Percentiles rank a stretch among this genome's conserved stretches.
phyloP scores from a whole-genome alignment of 1,140 invertebrate genomes.

The Papilio xuthus region DNA sequence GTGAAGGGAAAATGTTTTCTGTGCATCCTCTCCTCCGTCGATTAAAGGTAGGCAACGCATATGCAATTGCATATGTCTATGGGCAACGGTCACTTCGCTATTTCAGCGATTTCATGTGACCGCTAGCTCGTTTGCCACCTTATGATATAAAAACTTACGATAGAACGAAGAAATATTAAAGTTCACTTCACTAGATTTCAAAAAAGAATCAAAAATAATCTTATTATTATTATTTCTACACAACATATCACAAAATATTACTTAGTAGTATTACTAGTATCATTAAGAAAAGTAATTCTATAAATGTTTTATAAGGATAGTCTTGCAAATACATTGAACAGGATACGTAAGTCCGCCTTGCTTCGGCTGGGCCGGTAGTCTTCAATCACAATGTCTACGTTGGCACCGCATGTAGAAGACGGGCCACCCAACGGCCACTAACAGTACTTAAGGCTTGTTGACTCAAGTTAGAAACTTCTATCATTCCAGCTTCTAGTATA shows the following conservation, averaged over 20 bases:
- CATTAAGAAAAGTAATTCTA: background rate
- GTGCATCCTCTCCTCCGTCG: no score
- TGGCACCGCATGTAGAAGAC: constrained; percentile 45
- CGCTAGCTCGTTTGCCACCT: no score
- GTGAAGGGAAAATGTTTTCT: no score
- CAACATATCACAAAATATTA: background rate
- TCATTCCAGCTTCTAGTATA: background rate
- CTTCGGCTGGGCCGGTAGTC: constrained; percentile 44
- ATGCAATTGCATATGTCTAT: no score
- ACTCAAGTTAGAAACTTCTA: constrained; percentile 34
- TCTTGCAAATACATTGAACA: constrained; percentile 5
- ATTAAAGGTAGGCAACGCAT: no score
- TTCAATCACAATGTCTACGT: constrained; percentile 55
- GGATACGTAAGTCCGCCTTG: background rate
- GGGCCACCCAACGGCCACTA: constrained; percentile 50
- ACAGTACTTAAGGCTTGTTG: constrained; percentile 41
- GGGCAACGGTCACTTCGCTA: no score
- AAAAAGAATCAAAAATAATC: background rate
- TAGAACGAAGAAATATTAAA: background rate
- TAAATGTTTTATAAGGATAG: background rate
- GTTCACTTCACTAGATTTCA: background rate
- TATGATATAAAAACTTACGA: background rate
- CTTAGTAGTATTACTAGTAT: background rate
- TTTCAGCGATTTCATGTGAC: no score
- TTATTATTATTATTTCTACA: background rate